Conservation (phyloP, 2,113 vertebrate genomes). For the Leptobrachium leishanense region DNA sequence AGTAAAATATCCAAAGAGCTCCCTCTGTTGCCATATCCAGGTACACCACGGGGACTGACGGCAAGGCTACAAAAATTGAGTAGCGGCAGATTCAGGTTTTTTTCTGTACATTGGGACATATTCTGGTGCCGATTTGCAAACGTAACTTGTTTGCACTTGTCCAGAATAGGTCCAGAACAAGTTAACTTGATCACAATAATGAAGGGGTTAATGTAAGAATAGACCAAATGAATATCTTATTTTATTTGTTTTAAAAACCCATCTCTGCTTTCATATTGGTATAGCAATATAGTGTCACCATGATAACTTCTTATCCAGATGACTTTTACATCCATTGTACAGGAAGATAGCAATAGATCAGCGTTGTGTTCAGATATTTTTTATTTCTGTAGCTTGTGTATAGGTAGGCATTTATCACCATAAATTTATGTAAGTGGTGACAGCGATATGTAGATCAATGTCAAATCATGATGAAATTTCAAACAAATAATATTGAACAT, state of each 20-base stretch:
- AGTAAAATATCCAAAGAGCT: no score
- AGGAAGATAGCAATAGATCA: slow-evolving; percentile 10
- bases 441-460: slow-evolving; percentile 3
- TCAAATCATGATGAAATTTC: slow-evolving; percentile 15
- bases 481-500: slow-evolving; percentile 18
- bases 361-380: background rate
- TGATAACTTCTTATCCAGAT: slow-evolving; percentile 19
- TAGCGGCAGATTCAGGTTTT: no score
- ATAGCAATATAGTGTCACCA: background rate
- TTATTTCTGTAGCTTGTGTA: slow-evolving; percentile 10
- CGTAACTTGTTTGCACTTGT: no score
- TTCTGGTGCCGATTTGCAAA: no score
- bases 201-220: no score
- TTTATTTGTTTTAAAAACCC: slow-evolving; percentile 9
- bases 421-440: slow-evolving; percentile 4
- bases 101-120: no score
- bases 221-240: no score
- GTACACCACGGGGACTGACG: no score
- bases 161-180: no score
- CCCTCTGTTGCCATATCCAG: no score
- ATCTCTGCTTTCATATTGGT: slow-evolving; percentile 8
- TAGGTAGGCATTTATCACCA: slow-evolving; percentile 8
- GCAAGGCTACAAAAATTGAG: no score
- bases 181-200: no score
- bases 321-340: slow-evolving; percentile 19